Percentiles rank a stretch among this genome's conserved stretches.
These are phyloP conservation scores for Acromyrmex heyeri DNA, from an alignment of 1,140 invertebrate genomes.

Conservation along the genomic window DNA sequence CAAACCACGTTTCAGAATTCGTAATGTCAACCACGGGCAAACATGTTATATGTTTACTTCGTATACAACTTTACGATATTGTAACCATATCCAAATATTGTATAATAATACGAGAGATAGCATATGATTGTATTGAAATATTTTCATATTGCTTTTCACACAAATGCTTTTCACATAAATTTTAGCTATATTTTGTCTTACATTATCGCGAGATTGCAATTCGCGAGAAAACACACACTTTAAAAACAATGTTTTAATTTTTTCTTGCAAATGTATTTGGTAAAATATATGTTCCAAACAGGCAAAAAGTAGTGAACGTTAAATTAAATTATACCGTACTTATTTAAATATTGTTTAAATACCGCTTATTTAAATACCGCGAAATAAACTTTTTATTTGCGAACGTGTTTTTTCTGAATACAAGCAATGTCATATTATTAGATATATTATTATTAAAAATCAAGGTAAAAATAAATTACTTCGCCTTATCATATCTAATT, in stretches of 20 bases:
- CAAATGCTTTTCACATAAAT: neutral
- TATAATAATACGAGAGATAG: too few species aligned
- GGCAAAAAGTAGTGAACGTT: neutral
- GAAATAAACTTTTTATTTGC: constrained; percentile 8
- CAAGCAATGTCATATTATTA: neutral
- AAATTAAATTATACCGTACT: too few species aligned
- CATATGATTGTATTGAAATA: neutral
- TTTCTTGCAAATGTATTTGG: neutral
- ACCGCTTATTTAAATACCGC: neutral
- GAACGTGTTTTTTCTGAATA: neutral
- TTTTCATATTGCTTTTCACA: neutral
- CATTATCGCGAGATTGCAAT: neutral
- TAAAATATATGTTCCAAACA: neutral
- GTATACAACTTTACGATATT: neutral
- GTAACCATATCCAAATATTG: neutral
- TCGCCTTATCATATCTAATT: neutral
- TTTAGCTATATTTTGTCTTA: neutral
- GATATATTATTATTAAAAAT: neutral
- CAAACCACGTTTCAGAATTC: neutral
- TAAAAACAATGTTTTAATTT: constrained; percentile 9
- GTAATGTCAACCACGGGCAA: neutral
- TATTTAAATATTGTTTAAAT: neutral
- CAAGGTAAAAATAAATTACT: neutral
- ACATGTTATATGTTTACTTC: neutral
- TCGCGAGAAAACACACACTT: neutral